These are phyloP conservation scores for Chironomus tentans DNA, from an alignment of 2,888 invertebrate genomes.

Conservation along the genomic window DNA sequence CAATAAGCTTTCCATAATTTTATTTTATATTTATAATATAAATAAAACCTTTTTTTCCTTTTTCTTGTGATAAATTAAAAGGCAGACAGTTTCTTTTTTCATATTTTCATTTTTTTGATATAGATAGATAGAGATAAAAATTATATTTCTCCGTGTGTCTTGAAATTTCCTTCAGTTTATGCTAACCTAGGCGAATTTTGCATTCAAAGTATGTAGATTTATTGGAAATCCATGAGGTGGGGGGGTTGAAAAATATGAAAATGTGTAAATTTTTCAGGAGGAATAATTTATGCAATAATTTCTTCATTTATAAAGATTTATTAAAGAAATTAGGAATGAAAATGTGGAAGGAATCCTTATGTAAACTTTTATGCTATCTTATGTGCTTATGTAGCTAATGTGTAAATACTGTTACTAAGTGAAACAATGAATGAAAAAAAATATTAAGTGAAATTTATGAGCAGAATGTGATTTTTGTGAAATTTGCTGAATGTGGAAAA, in stretches of 20 bases:
- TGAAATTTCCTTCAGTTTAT: too few relatives aligned
- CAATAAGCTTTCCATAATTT: constrained; percentile 26
- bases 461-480: too few relatives aligned
- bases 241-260: neutral
- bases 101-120: neutral
- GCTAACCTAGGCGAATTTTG: too few relatives aligned
- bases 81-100: neutral
- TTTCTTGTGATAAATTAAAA: neutral
- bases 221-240: neutral
- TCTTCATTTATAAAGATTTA: neutral
- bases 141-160: too few relatives aligned
- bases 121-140: too few relatives aligned
- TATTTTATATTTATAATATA: neutral
- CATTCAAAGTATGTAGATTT: too few relatives aligned
- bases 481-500: too few relatives aligned
- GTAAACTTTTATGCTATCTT: neutral
- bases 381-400: neutral
- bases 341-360: neutral
- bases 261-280: neutral
- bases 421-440: neutral
- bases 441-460: neutral
- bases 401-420: neutral
- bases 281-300: neutral
- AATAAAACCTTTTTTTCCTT: constrained; percentile 13
- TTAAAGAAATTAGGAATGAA: neutral